Evolutionary conservation across 2,113 vertebrate genomes (phyloP).

Genomic region (Dicaeum eximium): DNA sequence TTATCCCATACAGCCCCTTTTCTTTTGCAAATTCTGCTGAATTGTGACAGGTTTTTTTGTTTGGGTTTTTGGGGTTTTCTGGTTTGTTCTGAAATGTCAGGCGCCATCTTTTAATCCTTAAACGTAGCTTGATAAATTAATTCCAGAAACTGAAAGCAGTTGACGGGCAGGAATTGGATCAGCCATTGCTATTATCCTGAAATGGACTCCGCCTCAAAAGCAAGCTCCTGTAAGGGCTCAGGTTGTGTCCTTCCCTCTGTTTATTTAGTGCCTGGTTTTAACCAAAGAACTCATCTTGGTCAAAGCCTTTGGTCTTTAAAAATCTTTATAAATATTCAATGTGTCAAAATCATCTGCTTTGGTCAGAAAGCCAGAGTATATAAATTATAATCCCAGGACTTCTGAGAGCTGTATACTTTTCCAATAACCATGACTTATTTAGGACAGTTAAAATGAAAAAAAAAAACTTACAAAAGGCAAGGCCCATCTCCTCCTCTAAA

Average conservation of each 20-base stretch:
- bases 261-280: constrained; percentile 22
- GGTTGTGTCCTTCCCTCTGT: constrained; percentile 28
- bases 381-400: neutral
- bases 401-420: neutral
- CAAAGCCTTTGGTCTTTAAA: neutral
- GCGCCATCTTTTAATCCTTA: constrained; percentile 55
- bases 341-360: neutral
- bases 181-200: constrained; percentile 22
- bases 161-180: constrained; percentile 50
- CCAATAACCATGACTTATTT: neutral
- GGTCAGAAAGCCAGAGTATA: neutral
- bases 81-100: constrained; percentile 57
- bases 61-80: constrained; percentile 47
- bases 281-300: neutral
- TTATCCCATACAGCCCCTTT: constrained; percentile 47
- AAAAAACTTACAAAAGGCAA: neutral
- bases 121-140: constrained; percentile 66
- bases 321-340: neutral
- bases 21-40: constrained; percentile 57
- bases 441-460: neutral
- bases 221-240: neutral
- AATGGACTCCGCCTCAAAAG: constrained; percentile 44
- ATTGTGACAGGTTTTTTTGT: constrained; percentile 59
- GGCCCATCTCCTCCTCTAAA: neutral
- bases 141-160: constrained; percentile 51